These are phyloP conservation scores for Lottia gigantea DNA, from an alignment of 2,888 invertebrate species.

Conservation along the genomic window DNA sequence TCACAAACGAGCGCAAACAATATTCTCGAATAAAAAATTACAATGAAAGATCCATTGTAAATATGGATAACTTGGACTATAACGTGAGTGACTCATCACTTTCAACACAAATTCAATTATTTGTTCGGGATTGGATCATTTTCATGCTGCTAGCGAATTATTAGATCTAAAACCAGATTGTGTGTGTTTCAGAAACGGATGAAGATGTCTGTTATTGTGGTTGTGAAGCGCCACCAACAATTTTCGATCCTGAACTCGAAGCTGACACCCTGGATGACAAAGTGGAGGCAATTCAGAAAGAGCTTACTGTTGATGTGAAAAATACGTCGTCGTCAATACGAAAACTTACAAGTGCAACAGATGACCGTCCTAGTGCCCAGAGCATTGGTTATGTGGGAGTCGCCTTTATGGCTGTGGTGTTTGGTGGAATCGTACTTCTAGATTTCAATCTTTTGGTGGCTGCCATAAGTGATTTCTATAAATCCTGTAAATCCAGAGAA, in stretches of 20 bases:
- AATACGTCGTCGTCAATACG: conserved; percentile 26
- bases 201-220: conserved; percentile 33
- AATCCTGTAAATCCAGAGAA: neutral
- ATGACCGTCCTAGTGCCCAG: conserved; percentile 25
- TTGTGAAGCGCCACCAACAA: conserved; percentile 32
- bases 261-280: conserved; percentile 28
- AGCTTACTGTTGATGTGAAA: conserved; percentile 21
- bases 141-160: no score
- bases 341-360: conserved; percentile 23
- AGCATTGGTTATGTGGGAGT: conserved; percentile 28
- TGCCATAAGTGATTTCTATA: conserved; percentile 15
- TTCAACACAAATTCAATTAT: no score
- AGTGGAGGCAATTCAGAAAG: conserved; percentile 24
- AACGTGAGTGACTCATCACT: no score
- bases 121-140: no score
- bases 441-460: conserved; percentile 21
- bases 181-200: conserved; percentile 17
- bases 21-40: no score
- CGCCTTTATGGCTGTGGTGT: conserved; percentile 19
- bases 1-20: no score
- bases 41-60: no score
- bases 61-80: no score
- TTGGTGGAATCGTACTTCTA: conserved; percentile 20
- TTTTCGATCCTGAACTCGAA: conserved; percentile 27
- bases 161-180: no score